phyloP scores from a whole-genome alignment of 1,140 invertebrate genomes.

The Holotrichia oblita region DNA sequence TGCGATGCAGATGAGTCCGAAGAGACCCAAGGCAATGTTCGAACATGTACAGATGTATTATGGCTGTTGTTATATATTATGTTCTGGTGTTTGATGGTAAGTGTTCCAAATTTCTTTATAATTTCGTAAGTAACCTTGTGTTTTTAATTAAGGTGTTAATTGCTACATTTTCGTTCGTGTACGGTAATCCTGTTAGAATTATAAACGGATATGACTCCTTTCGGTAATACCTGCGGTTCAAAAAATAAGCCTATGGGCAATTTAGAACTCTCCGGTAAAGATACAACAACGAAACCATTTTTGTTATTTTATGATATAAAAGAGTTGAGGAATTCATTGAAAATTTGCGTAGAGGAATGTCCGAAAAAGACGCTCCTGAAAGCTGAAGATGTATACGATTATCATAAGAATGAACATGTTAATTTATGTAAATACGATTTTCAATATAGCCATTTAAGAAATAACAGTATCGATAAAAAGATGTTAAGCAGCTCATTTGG shows the following conservation, averaged over 20 bases:
- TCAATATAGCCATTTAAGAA: slow-evolving; percentile 64
- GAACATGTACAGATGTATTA: slow-evolving; percentile 86
- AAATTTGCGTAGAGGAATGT: slow-evolving; percentile 91
- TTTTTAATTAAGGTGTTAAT: slow-evolving; percentile 76
- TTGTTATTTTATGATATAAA: slow-evolving; percentile 86
- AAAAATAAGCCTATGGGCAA: slow-evolving; percentile 79
- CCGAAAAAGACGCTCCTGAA: slow-evolving; percentile 73
- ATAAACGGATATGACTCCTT: slow-evolving; percentile 95
- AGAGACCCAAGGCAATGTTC: slow-evolving; percentile 59
- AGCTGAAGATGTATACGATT: slow-evolving; percentile 76
- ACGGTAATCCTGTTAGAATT: slow-evolving; percentile 86
- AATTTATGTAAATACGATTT: slow-evolving; percentile 80
- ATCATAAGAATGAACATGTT: slow-evolving; percentile 76
- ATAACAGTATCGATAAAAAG: slow-evolving; percentile 54
- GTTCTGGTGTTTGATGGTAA: slow-evolving; percentile 91
- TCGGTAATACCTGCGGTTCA: slow-evolving; percentile 93
- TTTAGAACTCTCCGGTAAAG: slow-evolving; percentile 79
- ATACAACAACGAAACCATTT: slow-evolving; percentile 82
- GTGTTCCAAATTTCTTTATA: slow-evolving; percentile 54
- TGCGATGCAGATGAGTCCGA: slow-evolving; percentile 50
- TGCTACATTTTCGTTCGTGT: slow-evolving; percentile 87
- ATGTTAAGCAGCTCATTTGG: slow-evolving; percentile 70
- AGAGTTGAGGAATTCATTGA: slow-evolving; percentile 78
- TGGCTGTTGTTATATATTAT: slow-evolving; percentile 84
- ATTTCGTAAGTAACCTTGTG: slow-evolving; percentile 50